These are phyloP conservation scores for Cyphomyrmex costatus DNA, from an alignment of 1,140 invertebrate genomes.

Conservation along the genomic window DNA sequence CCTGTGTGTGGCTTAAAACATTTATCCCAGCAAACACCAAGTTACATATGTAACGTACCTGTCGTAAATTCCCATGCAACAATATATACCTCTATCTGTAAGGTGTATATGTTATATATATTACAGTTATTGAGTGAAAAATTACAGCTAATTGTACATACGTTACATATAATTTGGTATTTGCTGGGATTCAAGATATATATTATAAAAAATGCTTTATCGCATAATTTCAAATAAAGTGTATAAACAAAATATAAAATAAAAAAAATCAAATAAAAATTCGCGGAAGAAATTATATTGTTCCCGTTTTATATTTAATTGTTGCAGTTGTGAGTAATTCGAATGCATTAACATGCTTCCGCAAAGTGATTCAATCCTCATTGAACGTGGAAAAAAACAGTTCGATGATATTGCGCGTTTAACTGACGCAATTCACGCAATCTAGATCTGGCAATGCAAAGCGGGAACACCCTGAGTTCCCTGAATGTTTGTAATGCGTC, in stretches of 20 bases:
- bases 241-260: too few species aligned
- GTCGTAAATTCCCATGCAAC: too few species aligned
- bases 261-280: too few species aligned
- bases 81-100: too few species aligned
- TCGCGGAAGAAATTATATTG: neutral
- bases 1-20: neutral
- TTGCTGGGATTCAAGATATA: neutral
- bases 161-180: too few species aligned
- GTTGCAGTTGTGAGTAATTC: neutral
- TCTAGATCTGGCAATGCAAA: neutral
- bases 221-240: too few species aligned
- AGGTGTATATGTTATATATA: too few species aligned
- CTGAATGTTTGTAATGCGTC: neutral
- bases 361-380: slow-evolving; percentile 24
- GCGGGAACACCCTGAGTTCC: slow-evolving; percentile 1
- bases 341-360: neutral
- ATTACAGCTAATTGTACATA: too few species aligned
- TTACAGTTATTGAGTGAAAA: too few species aligned
- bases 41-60: too few species aligned
- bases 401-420: neutral
- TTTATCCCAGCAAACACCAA: too few species aligned
- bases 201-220: too few species aligned
- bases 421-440: neutral
- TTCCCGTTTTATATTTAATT: neutral
- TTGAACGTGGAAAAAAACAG: neutral